Percentiles rank a stretch among this genome's conserved stretches.
These are phyloP conservation scores for Rotaria magnacalcarata DNA, from an alignment of 2,888 invertebrate genomes.

Conservation along the genomic window DNA sequence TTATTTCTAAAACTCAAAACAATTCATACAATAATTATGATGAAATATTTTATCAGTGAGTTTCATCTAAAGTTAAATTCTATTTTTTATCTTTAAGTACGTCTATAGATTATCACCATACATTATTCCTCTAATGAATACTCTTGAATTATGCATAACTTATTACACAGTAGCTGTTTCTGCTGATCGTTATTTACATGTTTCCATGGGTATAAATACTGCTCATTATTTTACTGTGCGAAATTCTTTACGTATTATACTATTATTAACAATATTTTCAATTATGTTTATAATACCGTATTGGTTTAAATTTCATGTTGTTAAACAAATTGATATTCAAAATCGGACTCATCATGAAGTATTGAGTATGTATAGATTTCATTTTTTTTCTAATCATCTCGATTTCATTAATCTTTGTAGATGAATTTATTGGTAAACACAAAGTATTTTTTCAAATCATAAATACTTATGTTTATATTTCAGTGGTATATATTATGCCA, in stretches of 20 bases:
- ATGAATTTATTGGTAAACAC: not conserved
- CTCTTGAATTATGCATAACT: constrained; percentile 1
- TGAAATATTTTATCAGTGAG: not conserved
- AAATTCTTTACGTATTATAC: not conserved
- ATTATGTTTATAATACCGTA: not conserved
- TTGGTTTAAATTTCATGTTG: not conserved
- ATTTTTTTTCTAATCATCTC: not conserved
- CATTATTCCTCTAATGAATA: not conserved
- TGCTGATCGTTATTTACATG: constrained; percentile 17
- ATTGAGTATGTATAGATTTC: not conserved
- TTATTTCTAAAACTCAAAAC: not conserved
- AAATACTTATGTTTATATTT: not conserved
- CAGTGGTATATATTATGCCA: not conserved
- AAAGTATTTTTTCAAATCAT: not conserved
- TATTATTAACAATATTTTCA: not conserved
- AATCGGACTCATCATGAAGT: not conserved
- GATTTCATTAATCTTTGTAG: not conserved
- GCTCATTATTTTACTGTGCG: not conserved
- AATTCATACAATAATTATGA: not conserved
- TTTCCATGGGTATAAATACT: not conserved
- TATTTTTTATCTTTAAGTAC: not conserved
- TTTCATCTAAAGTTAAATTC: not conserved
- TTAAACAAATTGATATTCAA: not conserved
- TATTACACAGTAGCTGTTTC: constrained; percentile 29
- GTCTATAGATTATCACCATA: constrained; percentile 11